Conservation (phyloP, 1,140 invertebrate genomes). For the Elymnias hypermnestra region DNA sequence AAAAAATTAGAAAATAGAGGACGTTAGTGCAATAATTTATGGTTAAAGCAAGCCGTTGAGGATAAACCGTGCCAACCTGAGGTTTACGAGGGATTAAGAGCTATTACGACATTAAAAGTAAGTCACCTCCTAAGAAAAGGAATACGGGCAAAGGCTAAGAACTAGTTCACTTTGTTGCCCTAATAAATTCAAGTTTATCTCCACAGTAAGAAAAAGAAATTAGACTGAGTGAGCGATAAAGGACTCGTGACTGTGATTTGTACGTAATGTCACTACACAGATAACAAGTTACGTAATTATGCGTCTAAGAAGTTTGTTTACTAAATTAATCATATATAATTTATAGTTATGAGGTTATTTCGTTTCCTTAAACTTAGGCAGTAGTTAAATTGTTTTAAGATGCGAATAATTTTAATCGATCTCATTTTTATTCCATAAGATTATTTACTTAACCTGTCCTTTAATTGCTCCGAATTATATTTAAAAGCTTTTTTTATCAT, state of each 20-base stretch:
- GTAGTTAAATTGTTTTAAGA: no score
- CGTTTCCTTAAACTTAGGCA: no score
- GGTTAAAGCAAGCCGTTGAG: not conserved
- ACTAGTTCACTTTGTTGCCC: slow-evolving; percentile 2
- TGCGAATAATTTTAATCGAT: no score
- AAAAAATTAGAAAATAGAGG: no score
- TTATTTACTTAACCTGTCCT: no score
- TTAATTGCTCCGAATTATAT: no score
- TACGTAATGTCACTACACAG: not conserved
- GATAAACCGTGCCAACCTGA: slow-evolving; percentile 1
- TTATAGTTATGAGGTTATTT: no score
- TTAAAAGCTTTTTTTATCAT: no score
- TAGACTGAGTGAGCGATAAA: slow-evolving; percentile 1
- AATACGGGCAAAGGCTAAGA: not conserved
- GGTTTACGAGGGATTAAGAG: not conserved
- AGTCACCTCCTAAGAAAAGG: not conserved
- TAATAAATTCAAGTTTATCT: slow-evolving; percentile 4
- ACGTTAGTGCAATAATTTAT: not conserved
- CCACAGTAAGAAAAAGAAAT: not conserved
- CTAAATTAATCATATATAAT: not conserved
- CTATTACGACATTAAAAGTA: not conserved
- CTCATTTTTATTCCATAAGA: no score
- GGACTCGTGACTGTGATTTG: slow-evolving; percentile 2
- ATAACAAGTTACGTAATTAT: slow-evolving; percentile 2
- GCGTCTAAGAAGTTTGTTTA: not conserved